Percentiles rank a stretch among this genome's conserved stretches.
Evolutionary conservation across 1,140 invertebrate genomes (phyloP).

Genomic region (Colletes gigas): DNA sequence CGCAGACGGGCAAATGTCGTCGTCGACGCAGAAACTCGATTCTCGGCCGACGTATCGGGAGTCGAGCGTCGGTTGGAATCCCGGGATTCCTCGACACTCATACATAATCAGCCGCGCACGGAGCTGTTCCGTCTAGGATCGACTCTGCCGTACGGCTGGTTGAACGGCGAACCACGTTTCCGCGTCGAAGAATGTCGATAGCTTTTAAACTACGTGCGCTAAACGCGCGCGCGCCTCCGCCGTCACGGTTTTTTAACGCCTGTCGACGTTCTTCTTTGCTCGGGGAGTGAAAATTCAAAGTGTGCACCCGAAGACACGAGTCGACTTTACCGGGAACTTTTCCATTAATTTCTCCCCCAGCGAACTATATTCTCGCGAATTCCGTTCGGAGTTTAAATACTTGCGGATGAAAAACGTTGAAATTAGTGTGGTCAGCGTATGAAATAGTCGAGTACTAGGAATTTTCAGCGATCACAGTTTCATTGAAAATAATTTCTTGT

Average conservation of each 20-base stretch:
- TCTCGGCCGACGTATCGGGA: conserved; percentile 54
- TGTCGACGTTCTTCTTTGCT: conserved; percentile 22
- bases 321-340: background rate
- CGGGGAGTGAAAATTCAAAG: conserved; percentile 16
- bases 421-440: no score
- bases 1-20: conserved; percentile 40
- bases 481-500: no score
- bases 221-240: background rate
- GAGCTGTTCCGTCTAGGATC: conserved; percentile 28
- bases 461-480: no score
- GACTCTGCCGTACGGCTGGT: conserved; percentile 6
- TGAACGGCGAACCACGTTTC: conserved; percentile 51
- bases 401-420: no score
- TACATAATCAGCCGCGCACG: conserved; percentile 49
- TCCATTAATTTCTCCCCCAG: background rate
- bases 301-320: background rate
- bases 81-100: conserved; percentile 46
- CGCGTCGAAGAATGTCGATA: conserved; percentile 56
- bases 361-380: no score
- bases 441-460: no score
- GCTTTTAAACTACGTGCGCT: conserved; percentile 47
- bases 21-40: conserved; percentile 48
- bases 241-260: conserved; percentile 16
- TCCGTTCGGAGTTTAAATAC: no score
- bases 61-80: conserved; percentile 53